phyloP scores from a whole-genome alignment of 2,797 vertebrate species.

The Tokudaia tokunoshimensis region DNA sequence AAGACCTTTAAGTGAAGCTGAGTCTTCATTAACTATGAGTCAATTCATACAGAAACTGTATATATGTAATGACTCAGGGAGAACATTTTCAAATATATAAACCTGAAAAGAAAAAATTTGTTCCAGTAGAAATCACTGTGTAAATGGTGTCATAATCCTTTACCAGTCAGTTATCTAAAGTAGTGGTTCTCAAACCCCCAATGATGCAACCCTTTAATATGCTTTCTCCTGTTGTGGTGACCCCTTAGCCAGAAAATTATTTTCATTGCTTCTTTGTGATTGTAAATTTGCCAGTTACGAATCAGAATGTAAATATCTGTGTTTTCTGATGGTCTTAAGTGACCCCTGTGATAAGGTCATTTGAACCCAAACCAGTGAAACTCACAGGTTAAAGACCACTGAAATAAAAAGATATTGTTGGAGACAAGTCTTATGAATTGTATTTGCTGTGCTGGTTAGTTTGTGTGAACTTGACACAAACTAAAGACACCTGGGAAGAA shows the following conservation, averaged over 20 bases:
- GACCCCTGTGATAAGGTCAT: neutral
- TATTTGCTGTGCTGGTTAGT: neutral
- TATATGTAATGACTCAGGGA: neutral
- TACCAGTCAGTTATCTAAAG: neutral
- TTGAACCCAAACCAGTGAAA: neutral
- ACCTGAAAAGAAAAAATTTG: neutral
- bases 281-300: too few species aligned
- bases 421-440: neutral
- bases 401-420: neutral
- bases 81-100: neutral
- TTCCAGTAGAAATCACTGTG: neutral
- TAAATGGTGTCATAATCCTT: neutral
- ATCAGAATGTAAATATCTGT: too few species aligned
- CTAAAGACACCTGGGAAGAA: neutral
- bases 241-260: too few species aligned
- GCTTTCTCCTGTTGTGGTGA: too few species aligned
- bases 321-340: too few species aligned
- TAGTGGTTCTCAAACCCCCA: too few species aligned
- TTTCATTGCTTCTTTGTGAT: too few species aligned
- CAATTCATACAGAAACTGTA: neutral
- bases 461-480: neutral
- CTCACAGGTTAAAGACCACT: neutral
- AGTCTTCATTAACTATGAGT: neutral
- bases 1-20: neutral
- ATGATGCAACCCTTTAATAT: too few species aligned